phyloP scores from a whole-genome alignment of 2,888 invertebrate genomes.

The Heliconius hortense region DNA sequence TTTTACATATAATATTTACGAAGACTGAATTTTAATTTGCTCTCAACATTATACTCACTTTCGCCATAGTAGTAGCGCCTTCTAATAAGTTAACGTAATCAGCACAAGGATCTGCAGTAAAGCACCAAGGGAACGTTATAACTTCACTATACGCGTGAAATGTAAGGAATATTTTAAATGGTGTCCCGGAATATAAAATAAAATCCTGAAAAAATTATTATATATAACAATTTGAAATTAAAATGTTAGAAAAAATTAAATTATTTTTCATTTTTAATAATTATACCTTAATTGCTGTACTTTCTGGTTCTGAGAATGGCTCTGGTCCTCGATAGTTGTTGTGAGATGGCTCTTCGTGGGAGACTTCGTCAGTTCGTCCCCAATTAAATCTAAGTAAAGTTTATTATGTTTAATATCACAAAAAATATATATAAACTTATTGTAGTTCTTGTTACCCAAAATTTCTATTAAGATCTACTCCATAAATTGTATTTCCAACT shows the following conservation, averaged over 20 bases:
- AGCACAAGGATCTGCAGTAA: conserved; percentile 65
- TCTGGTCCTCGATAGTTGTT: conserved; percentile 64
- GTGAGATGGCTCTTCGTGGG: conserved; percentile 62
- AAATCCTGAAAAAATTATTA: conserved; percentile 56
- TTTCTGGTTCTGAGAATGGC: conserved; percentile 74
- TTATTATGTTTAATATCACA: background rate
- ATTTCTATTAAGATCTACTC: conserved; percentile 92
- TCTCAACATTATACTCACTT: conserved; percentile 52
- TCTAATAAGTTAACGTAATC: conserved; percentile 72
- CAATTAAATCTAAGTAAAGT: conserved; percentile 55
- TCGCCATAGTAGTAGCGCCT: conserved; percentile 71
- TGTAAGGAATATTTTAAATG: conserved; percentile 71
- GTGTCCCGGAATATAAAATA: conserved; percentile 68
- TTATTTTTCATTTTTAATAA: background rate
- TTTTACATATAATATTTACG: background rate
- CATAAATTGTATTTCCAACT: conserved; percentile 80
- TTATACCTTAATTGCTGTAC: conserved; percentile 67
- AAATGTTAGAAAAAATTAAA: background rate
- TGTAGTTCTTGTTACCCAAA: conserved; percentile 81
- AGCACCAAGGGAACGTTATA: conserved; percentile 74
- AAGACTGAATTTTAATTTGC: background rate
- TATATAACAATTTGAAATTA: background rate
- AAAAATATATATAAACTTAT: background rate
- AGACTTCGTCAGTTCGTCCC: conserved; percentile 68
- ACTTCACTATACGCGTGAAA: conserved; percentile 72